phyloP scores from a whole-genome alignment of 2,888 invertebrate species.

The Catocala sponsa region DNA sequence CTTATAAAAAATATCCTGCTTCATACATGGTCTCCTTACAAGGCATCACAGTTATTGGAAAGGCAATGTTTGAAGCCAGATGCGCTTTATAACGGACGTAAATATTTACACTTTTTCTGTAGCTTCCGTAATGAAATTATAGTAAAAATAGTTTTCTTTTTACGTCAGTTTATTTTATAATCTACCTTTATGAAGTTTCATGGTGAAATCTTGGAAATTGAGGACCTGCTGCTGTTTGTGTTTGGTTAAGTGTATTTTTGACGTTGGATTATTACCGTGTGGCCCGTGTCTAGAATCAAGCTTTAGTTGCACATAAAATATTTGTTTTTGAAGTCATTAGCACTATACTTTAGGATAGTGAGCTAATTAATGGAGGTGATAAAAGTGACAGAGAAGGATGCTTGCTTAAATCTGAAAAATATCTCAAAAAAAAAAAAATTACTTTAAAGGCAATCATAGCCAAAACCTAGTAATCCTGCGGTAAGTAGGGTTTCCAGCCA shows the following conservation, averaged over 20 bases:
- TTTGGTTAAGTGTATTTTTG: slow-evolving; percentile 5
- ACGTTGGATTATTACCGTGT: slow-evolving; percentile 1
- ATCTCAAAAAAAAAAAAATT: no score
- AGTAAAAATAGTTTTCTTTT: slow-evolving; percentile 58
- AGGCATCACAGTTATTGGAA: slow-evolving; percentile 50
- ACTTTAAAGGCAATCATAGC: no score
- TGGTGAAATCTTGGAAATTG: slow-evolving; percentile 28
- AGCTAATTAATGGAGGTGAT: no score
- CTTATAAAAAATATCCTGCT: neutral
- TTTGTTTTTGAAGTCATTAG: neutral
- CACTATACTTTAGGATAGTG: no score
- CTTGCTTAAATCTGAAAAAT: no score
- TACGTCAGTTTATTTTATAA: slow-evolving; percentile 40
- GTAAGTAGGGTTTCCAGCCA: no score
- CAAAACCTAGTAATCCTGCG: no score
- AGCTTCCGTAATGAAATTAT: slow-evolving; percentile 70
- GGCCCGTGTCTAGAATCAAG: neutral
- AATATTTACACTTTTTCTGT: slow-evolving; percentile 75
- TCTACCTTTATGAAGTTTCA: slow-evolving; percentile 38
- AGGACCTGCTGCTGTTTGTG: neutral
- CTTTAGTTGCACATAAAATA: neutral
- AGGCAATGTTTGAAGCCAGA: slow-evolving; percentile 54
- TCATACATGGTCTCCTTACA: slow-evolving; percentile 32
- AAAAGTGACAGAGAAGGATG: no score
- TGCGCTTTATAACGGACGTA: slow-evolving; percentile 63